These are phyloP conservation scores for Asobara japonica DNA, from an alignment of 1,140 invertebrate species.

Conservation along the genomic window DNA sequence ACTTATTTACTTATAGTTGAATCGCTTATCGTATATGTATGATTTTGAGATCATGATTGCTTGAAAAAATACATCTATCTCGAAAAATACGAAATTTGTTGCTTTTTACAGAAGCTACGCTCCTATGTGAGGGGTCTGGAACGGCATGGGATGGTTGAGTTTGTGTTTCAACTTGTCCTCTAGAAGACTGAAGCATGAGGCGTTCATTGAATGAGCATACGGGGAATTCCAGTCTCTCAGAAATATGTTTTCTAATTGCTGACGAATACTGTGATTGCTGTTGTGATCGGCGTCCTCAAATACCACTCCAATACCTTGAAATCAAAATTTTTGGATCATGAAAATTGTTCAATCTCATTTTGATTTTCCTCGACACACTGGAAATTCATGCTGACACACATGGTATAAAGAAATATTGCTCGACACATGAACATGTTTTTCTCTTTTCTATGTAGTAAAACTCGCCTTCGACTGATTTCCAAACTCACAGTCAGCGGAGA, in stretches of 20 bases:
- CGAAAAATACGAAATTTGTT: neutral
- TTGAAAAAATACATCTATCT: neutral
- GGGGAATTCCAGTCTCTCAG: constrained; percentile 89
- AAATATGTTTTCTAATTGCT: constrained; percentile 83
- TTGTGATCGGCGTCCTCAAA: constrained; percentile 57
- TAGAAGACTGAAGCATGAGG: constrained; percentile 22
- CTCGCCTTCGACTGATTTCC: too few species aligned
- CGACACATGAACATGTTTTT: too few species aligned
- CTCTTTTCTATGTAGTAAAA: too few species aligned
- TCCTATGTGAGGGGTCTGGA: constrained; percentile 23
- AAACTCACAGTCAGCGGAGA: too few species aligned
- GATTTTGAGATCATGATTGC: neutral
- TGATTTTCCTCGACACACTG: too few species aligned
- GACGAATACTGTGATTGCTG: constrained; percentile 70
- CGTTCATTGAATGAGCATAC: constrained; percentile 69
- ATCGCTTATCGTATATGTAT: neutral
- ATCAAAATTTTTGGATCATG: neutral
- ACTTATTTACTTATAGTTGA: neutral
- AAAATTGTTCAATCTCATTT: too few species aligned
- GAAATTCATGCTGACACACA: too few species aligned
- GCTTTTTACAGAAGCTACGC: neutral
- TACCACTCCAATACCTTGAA: constrained; percentile 69
- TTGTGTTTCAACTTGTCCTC: constrained; percentile 10
- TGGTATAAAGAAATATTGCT: too few species aligned
- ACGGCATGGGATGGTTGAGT: constrained; percentile 35